A percentile compares a stretch with the other conserved stretches of the same genome.
These are phyloP conservation scores for Anthoscopus minutus DNA, from an alignment of 2,113 vertebrate species.

Conservation along the genomic window DNA sequence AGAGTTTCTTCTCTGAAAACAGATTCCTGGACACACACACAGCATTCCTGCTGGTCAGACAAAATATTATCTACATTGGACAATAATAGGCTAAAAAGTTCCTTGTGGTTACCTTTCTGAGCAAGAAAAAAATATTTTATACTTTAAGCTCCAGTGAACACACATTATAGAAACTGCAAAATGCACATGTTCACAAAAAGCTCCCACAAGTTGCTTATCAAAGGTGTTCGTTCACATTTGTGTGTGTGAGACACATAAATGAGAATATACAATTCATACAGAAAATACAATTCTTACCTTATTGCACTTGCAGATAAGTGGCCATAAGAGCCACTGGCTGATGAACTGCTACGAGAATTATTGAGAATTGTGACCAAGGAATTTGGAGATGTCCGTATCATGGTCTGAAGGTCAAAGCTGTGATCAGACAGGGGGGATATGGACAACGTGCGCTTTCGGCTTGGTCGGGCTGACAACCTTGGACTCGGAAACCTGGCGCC, in stretches of 20 bases:
- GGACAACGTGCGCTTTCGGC: slow-evolving; percentile 90
- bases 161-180: background rate
- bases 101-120: background rate
- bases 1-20: background rate
- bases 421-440: slow-evolving; percentile 93
- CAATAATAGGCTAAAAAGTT: background rate
- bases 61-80: background rate
- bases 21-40: background rate
- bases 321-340: slow-evolving; percentile 94
- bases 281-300: slow-evolving; percentile 77
- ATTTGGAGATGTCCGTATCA: slow-evolving; percentile 96
- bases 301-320: slow-evolving; percentile 96
- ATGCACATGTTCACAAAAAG: background rate
- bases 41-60: background rate
- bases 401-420: slow-evolving; percentile 97
- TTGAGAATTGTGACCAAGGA: slow-evolving; percentile 96
- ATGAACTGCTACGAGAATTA: slow-evolving; percentile 96
- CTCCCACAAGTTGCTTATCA: background rate
- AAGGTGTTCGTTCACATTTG: background rate
- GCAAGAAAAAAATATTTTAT: background rate
- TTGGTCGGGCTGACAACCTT: slow-evolving; percentile 84
- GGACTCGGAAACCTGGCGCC: slow-evolving; percentile 89
- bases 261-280: background rate
- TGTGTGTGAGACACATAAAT: background rate
- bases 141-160: background rate